A percentile compares a stretch with the other conserved stretches of the same genome.
phyloP scores from a whole-genome alignment of 53 echinoderm and acorn worm species.

The Temnopleurus reevesii region DNA sequence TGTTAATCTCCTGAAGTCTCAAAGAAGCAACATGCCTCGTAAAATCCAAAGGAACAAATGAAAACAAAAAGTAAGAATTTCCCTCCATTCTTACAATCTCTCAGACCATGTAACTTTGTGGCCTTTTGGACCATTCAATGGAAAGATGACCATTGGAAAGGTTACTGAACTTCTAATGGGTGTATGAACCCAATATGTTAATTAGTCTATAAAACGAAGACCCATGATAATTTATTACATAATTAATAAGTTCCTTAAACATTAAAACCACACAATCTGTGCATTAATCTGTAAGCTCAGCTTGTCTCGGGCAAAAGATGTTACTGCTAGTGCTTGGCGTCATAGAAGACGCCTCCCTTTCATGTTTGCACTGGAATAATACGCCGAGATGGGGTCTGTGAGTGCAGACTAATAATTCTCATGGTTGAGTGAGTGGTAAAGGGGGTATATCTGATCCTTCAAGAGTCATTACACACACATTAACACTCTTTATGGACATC shows the following conservation, averaged over 20 bases:
- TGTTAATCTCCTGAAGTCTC: neutral
- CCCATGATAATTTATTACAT: too few relatives aligned
- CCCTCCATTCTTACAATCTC: neutral
- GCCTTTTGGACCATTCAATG: neutral
- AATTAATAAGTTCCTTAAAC: too few relatives aligned
- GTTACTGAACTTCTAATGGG: neutral
- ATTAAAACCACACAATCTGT: too few relatives aligned
- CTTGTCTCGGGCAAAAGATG: too few relatives aligned
- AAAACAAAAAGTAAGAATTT: neutral
- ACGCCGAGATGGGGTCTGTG: too few relatives aligned
- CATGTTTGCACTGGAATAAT: too few relatives aligned
- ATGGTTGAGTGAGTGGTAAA: constrained; percentile 6
- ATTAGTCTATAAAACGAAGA: too few relatives aligned
- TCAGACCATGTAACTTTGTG: neutral
- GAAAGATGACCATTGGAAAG: constrained; percentile 1
- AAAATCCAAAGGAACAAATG: neutral
- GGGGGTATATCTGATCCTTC: neutral
- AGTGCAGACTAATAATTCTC: too few relatives aligned
- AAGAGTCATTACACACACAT: neutral
- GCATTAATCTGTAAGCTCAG: too few relatives aligned
- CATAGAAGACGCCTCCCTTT: too few relatives aligned
- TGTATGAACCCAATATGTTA: neutral
- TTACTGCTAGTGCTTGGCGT: too few relatives aligned
- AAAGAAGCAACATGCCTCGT: neutral
- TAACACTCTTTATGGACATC: neutral